Evolutionary conservation across 2,888 invertebrate species (phyloP).

Genomic region (Flexamia atlantica): DNA sequence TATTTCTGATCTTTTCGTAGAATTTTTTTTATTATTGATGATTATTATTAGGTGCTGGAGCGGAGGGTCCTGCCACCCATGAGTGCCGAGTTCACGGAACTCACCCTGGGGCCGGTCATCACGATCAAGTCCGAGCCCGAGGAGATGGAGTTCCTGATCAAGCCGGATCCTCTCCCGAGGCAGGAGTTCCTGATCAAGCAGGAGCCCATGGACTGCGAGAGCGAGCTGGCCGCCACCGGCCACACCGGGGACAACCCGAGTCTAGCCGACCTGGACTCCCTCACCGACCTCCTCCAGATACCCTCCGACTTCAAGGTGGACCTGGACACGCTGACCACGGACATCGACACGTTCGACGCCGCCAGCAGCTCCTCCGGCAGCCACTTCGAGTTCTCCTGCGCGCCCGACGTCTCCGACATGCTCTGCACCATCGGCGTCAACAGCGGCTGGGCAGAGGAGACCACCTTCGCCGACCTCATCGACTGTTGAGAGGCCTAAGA

Average conservation of each 20-base stretch:
- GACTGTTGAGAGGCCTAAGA: slow-evolving; percentile 59
- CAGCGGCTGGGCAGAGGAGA: slow-evolving; percentile 81
- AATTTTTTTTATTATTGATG: too few species aligned
- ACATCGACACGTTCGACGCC: slow-evolving; percentile 85
- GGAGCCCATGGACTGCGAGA: slow-evolving; percentile 70
- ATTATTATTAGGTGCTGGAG: too few species aligned
- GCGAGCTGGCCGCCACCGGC: slow-evolving; percentile 69
- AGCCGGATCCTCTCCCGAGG: slow-evolving; percentile 60
- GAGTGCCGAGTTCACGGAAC: slow-evolving; percentile 60
- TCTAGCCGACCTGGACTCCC: slow-evolving; percentile 86
- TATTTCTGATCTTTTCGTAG: too few species aligned
- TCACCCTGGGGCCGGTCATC: slow-evolving; percentile 57
- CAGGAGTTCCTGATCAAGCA: slow-evolving; percentile 70
- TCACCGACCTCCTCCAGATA: slow-evolving; percentile 86
- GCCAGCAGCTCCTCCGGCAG: slow-evolving; percentile 84
- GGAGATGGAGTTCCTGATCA: slow-evolving; percentile 57
- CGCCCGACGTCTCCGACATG: slow-evolving; percentile 87
- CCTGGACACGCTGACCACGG: slow-evolving; percentile 83
- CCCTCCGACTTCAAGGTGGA: slow-evolving; percentile 80
- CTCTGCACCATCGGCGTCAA: slow-evolving; percentile 80
- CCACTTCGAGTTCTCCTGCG: slow-evolving; percentile 89
- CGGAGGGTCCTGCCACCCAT: slow-evolving; percentile 64
- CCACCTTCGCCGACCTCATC: slow-evolving; percentile 78
- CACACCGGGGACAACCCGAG: slow-evolving; percentile 72
- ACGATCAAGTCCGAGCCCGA: slow-evolving; percentile 64